phyloP scores from a whole-genome alignment of 2,113 vertebrate genomes.

The Pardalotus punctatus region DNA sequence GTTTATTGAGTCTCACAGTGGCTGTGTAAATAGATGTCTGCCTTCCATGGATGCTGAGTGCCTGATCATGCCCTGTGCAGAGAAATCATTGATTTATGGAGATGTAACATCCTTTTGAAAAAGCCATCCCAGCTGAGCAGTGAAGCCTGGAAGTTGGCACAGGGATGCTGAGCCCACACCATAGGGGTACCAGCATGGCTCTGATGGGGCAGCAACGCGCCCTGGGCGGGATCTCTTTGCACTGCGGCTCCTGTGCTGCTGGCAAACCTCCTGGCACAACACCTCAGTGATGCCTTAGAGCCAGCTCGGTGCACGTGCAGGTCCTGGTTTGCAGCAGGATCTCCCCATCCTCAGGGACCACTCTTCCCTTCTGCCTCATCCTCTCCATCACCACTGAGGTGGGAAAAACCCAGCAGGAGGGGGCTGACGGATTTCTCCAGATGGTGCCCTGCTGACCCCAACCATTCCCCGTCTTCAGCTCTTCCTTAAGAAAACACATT shows the following conservation, averaged over 20 bases:
- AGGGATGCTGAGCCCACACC: background rate
- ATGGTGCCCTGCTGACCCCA: conserved; percentile 43
- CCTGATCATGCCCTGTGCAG: background rate
- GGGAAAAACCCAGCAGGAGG: background rate
- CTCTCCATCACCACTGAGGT: background rate
- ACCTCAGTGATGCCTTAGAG: accelerated
- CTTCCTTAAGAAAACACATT: conserved; percentile 54
- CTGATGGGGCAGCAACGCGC: background rate
- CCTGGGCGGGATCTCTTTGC: too few relatives aligned
- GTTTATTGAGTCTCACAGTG: background rate
- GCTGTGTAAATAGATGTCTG: background rate
- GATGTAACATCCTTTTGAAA: background rate
- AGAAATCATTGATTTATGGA: background rate
- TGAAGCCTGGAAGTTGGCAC: background rate
- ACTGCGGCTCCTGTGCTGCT: background rate
- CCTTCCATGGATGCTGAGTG: background rate
- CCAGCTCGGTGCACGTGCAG: accelerated
- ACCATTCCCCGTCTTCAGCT: background rate
- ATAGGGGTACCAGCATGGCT: background rate
- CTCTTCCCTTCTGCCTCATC: background rate
- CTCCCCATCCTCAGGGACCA: accelerated
- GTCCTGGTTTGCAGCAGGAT: accelerated
- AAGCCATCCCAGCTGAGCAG: background rate
- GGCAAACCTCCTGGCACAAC: background rate
- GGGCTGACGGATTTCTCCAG: conserved; percentile 8